Percentiles rank a stretch among this genome's conserved stretches.
These are phyloP conservation scores for Brenthis daphne DNA, from an alignment of 2,888 invertebrate genomes.

Conservation along the genomic window DNA sequence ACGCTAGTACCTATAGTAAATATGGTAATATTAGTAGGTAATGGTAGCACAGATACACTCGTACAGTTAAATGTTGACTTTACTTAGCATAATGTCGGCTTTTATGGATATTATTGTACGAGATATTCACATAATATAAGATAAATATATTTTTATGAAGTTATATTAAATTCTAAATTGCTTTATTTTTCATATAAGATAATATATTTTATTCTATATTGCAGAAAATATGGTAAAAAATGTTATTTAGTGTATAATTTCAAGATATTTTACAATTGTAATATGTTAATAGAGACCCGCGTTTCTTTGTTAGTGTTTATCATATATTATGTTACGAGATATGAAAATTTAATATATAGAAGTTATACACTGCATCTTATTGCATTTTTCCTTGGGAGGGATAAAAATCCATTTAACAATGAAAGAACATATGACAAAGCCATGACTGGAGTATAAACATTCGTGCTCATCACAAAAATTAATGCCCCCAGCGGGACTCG, in stretches of 20 bases:
- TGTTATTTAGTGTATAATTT: background rate
- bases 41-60: background rate
- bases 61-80: background rate
- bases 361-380: too few species aligned
- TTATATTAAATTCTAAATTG: conserved; percentile 15
- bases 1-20: conserved; percentile 10
- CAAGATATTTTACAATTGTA: too few species aligned
- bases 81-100: conserved; percentile 13
- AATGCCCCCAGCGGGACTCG: too few species aligned
- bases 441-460: too few species aligned
- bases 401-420: too few species aligned
- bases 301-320: too few species aligned
- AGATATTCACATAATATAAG: conserved; percentile 1
- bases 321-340: too few species aligned
- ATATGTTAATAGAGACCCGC: too few species aligned
- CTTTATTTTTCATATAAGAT: conserved; percentile 13
- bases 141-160: conserved; percentile 13
- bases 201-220: background rate
- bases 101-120: conserved; percentile 13
- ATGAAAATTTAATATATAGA: too few species aligned
- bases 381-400: too few species aligned
- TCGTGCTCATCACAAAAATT: too few species aligned
- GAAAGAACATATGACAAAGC: too few species aligned
- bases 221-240: conserved; percentile 8
- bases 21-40: conserved; percentile 6